These are phyloP conservation scores for Teinopalpus imperialis DNA, from an alignment of 2,888 invertebrate species.

Conservation along the genomic window DNA sequence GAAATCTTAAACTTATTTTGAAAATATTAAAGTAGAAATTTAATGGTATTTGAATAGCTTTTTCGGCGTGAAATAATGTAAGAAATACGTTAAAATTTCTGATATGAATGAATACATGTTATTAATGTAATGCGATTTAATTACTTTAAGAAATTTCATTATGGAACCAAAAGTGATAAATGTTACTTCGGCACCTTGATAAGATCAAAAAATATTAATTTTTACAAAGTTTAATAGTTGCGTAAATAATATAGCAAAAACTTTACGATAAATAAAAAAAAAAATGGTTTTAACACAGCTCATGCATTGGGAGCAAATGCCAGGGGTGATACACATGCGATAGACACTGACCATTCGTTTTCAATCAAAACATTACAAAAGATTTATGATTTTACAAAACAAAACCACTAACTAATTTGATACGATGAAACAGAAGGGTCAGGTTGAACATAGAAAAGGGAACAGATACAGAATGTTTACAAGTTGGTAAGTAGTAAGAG, in stretches of 20 bases:
- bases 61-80: constrained; percentile 11
- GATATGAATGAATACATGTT: constrained; percentile 7
- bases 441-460: constrained; percentile 49
- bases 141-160: too few relatives aligned
- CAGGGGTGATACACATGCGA: constrained; percentile 53
- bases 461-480: constrained; percentile 39
- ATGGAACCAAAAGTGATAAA: too few relatives aligned
- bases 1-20: too few relatives aligned
- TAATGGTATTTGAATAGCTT: constrained; percentile 7
- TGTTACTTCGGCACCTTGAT: too few relatives aligned
- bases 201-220: too few relatives aligned
- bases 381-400: neutral
- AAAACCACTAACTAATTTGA: neutral
- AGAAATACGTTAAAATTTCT: neutral
- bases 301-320: constrained; percentile 63
- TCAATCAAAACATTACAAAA: constrained; percentile 29
- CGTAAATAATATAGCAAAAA: too few relatives aligned
- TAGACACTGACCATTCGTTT: constrained; percentile 52
- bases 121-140: constrained; percentile 2
- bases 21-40: neutral
- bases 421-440: constrained; percentile 42
- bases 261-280: constrained; percentile 23
- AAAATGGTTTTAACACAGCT: constrained; percentile 44
- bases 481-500: constrained; percentile 70
- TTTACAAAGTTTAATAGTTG: too few relatives aligned